These are phyloP conservation scores for Macheiramphus alcinus DNA, from an alignment of 2,113 vertebrate species.

Conservation along the genomic window DNA sequence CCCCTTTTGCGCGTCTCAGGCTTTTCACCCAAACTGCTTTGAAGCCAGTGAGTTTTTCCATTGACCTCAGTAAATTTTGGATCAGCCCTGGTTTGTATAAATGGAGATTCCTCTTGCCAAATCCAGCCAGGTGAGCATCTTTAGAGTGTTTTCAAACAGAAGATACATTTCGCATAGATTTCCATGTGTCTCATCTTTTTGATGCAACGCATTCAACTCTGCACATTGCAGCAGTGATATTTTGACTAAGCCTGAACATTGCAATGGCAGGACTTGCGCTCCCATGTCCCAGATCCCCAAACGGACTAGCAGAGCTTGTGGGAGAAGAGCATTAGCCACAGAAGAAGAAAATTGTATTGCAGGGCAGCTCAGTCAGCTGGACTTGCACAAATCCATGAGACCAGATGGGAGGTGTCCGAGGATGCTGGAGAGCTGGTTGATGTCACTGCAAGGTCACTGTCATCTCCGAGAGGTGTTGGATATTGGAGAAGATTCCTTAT, in stretches of 20 bases:
- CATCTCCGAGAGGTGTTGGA: background rate
- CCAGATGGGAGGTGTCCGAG: background rate
- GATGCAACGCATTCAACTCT: background rate
- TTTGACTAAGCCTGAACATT: background rate
- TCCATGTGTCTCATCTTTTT: fast-evolving
- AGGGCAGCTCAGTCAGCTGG: background rate
- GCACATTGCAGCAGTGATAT: background rate
- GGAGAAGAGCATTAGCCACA: background rate
- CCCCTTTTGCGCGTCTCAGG: background rate
- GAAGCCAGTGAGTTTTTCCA: background rate
- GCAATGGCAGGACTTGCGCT: background rate
- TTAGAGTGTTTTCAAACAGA: background rate
- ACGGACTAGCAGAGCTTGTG: fast-evolving
- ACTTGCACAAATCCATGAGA: background rate
- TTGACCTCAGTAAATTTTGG: background rate
- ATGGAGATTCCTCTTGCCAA: background rate
- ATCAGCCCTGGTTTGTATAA: background rate
- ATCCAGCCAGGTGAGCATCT: background rate
- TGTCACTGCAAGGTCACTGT: background rate
- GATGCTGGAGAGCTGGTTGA: background rate
- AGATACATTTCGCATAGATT: background rate
- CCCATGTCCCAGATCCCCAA: background rate
- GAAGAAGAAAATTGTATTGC: background rate
- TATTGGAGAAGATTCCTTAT: background rate
- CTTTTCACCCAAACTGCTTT: background rate